Evolutionary conservation across 2,888 invertebrate species (phyloP).

Genomic region (Apodemia duryi): DNA sequence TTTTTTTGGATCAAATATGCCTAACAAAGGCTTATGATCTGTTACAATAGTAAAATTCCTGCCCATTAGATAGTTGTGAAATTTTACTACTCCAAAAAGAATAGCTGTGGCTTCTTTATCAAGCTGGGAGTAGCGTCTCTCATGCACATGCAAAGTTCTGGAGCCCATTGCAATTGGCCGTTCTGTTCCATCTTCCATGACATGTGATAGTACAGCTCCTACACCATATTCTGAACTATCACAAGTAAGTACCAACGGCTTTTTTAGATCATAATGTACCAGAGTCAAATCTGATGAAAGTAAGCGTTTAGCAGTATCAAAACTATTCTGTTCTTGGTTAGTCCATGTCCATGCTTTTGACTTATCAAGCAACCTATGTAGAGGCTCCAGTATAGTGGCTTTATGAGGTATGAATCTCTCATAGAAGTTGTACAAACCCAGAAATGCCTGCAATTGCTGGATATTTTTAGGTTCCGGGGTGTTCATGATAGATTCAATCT

Average conservation of each 20-base stretch:
- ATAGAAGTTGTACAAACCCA: conserved; percentile 19
- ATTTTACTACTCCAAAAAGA: conserved; percentile 16
- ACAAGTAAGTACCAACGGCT: conserved; percentile 9
- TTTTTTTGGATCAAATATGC: conserved; percentile 9
- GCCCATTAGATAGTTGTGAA: conserved; percentile 9
- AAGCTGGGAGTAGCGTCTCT: conserved; percentile 25
- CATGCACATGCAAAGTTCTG: conserved; percentile 25
- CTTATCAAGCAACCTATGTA: conserved; percentile 14
- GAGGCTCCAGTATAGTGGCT: conserved; percentile 16
- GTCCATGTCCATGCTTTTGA: background rate
- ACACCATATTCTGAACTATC: conserved; percentile 9
- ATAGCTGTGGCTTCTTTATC: conserved; percentile 29
- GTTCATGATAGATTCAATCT: conserved; percentile 26
- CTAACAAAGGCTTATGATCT: conserved; percentile 8
- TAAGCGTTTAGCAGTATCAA: background rate
- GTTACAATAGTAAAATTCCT: conserved; percentile 1
- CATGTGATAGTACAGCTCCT: background rate
- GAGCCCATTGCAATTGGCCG: conserved; percentile 25
- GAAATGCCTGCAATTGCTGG: too few relatives aligned
- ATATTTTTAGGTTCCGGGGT: too few relatives aligned
- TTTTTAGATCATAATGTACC: conserved; percentile 5
- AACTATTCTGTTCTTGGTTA: conserved; percentile 2
- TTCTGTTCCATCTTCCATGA: conserved; percentile 18
- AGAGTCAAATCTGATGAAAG: conserved; percentile 1
- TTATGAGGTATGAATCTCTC: conserved; percentile 20